phyloP scores from a whole-genome alignment of 2,888 invertebrate species.

The Byasa hedistus region DNA sequence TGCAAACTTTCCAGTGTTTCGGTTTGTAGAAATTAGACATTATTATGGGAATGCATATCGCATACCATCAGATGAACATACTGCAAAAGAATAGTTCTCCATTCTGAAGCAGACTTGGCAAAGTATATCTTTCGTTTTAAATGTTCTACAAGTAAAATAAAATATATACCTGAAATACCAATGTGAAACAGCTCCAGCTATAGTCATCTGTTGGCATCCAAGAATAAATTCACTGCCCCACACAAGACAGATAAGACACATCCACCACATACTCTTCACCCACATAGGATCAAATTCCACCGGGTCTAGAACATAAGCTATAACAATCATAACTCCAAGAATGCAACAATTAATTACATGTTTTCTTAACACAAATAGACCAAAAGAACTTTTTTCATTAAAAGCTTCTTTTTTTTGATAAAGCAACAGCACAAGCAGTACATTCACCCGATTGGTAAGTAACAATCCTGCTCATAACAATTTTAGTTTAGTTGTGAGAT shows the following conservation, averaged over 20 bases:
- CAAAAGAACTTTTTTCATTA: too few relatives aligned
- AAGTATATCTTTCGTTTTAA: too few relatives aligned
- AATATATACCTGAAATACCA: constrained; percentile 93
- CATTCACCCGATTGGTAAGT: too few relatives aligned
- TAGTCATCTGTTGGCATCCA: constrained; percentile 96
- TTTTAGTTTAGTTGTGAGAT: background rate
- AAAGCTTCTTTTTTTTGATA: too few relatives aligned
- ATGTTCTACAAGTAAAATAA: background rate
- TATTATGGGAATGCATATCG: too few relatives aligned
- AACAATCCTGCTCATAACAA: too few relatives aligned
- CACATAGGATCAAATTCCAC: constrained; percentile 89
- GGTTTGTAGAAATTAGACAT: too few relatives aligned
- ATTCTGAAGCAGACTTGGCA: too few relatives aligned
- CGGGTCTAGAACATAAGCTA: constrained; percentile 67
- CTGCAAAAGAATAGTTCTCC: too few relatives aligned
- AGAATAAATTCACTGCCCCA: constrained; percentile 97
- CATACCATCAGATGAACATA: too few relatives aligned
- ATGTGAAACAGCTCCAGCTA: constrained; percentile 94
- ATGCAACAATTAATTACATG: background rate
- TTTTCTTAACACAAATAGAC: background rate
- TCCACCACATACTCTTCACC: constrained; percentile 97
- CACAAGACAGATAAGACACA: constrained; percentile 92
- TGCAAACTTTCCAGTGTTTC: too few relatives aligned
- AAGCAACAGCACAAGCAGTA: too few relatives aligned
- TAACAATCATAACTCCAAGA: constrained; percentile 28